A percentile compares a stretch with the other conserved stretches of the same genome.
phyloP scores from a whole-genome alignment of 2,113 vertebrate species.

The Ciconia boyciana region DNA sequence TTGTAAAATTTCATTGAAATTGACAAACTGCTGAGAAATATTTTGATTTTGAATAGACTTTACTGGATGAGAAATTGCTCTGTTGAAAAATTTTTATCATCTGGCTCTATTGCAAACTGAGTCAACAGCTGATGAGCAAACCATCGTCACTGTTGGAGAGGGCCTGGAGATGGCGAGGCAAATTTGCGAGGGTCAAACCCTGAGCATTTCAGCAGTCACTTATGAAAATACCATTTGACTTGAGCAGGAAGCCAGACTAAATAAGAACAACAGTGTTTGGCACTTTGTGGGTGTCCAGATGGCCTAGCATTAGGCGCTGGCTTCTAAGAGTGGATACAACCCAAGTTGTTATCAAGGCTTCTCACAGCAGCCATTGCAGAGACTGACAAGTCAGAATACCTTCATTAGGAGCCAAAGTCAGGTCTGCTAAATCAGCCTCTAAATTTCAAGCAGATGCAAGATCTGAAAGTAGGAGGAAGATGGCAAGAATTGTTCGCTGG shows the following conservation, averaged over 20 bases:
- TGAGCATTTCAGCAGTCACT: background rate
- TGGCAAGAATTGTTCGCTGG: background rate
- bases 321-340: background rate
- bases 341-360: background rate
- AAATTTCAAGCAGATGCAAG: conserved; percentile 26
- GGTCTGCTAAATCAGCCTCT: background rate
- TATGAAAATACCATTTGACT: background rate
- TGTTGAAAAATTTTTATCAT: conserved; percentile 57
- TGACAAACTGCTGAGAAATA: conserved; percentile 57
- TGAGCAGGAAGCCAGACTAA: background rate
- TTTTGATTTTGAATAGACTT: conserved; percentile 61
- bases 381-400: background rate
- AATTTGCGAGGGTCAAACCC: background rate
- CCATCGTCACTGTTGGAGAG: conserved; percentile 19
- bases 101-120: conserved; percentile 38
- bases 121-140: conserved; percentile 39
- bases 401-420: background rate
- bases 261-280: background rate
- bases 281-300: background rate
- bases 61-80: conserved; percentile 23
- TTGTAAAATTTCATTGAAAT: conserved; percentile 60
- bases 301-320: background rate
- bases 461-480: background rate
- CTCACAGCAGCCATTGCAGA: background rate
- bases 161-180: background rate